Evolutionary conservation across 2,888 invertebrate genomes (phyloP), one percentile per base, ranked within the genome.

Genomic region (Ceramica pisi): DNA sequence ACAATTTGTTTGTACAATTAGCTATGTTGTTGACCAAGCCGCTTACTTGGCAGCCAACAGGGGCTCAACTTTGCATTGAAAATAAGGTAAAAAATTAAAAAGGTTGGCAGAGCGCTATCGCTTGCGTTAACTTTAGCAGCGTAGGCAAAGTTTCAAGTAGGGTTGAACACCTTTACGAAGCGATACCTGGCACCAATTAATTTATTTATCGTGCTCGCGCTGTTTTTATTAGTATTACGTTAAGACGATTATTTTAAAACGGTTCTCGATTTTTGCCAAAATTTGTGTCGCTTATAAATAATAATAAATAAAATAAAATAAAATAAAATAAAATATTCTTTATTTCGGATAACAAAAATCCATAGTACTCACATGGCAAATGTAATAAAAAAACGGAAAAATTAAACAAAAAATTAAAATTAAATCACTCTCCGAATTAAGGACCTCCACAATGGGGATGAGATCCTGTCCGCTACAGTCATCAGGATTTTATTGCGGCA

Each of bases 81-180:
- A 78, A 75, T 80, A 68, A 62, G 48, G n/a, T 53, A 62, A 80
- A 80, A 67, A 80, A 75, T 51, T 65, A 68, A 80, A 76, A 80
- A 62, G 48, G 64, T 65, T 68, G 69, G 78, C 76, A 62, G 53
- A 41, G 61, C 44, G 64, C 76, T 81, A 75, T 68, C 69, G 76
- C 68, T 76, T 61, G 26, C 61, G 48, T 67, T 62, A 69, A 75
- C 67, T 74, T 71, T 80, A 63, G 70, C 60, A 35, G 50, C 60
- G 57, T 46, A 53, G 63, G 56, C 38, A 67, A 80, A 77, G 63
- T 71, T 81, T 65, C 21, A 50, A 67, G 53, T 21, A 61, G 51
- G 26, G 51, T 56, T 74, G 26, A 66, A 68, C 64, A 46, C 46
- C 68, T 78, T 78, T 48, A 44, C 41, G 7, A 63, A 66, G 26